These are phyloP conservation scores for Fragum whitleyi DNA, from an alignment of 2,888 invertebrate species.

Conservation along the genomic window DNA sequence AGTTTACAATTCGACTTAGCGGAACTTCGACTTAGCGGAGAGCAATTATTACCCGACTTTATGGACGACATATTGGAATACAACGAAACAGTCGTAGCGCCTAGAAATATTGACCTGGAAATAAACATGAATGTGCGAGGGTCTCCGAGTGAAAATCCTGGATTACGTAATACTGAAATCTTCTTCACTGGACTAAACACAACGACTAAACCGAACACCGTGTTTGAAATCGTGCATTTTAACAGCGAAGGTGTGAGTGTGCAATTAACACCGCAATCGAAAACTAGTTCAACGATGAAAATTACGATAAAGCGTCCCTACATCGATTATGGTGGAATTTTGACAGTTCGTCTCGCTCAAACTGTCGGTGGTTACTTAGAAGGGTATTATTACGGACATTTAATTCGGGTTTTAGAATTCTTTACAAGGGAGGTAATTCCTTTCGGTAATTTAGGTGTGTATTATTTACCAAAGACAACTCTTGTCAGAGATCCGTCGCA, in stretches of 20 bases:
- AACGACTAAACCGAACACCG: constrained; percentile 40
- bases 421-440: constrained; percentile 41
- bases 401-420: constrained; percentile 46
- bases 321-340: constrained; percentile 55
- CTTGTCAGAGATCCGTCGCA: constrained; percentile 51
- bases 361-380: constrained; percentile 45
- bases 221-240: constrained; percentile 55
- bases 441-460: constrained; percentile 51
- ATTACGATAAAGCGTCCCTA: constrained; percentile 52
- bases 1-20: constrained; percentile 42
- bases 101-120: constrained; percentile 37
- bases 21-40: constrained; percentile 21
- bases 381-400: constrained; percentile 47
- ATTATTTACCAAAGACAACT: constrained; percentile 43
- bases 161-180: constrained; percentile 41
- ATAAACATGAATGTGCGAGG: constrained; percentile 36
- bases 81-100: constrained; percentile 33
- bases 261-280: constrained; percentile 1
- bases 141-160: constrained; percentile 28
- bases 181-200: constrained; percentile 62
- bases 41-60: constrained; percentile 35
- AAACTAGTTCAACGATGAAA: constrained; percentile 29
- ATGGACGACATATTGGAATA: constrained; percentile 22
- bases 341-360: constrained; percentile 52
- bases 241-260: constrained; percentile 38